A percentile compares a stretch with the other conserved stretches of the same genome.
phyloP scores from a whole-genome alignment of 2,113 vertebrate genomes.

The Festucalex cinctus region DNA sequence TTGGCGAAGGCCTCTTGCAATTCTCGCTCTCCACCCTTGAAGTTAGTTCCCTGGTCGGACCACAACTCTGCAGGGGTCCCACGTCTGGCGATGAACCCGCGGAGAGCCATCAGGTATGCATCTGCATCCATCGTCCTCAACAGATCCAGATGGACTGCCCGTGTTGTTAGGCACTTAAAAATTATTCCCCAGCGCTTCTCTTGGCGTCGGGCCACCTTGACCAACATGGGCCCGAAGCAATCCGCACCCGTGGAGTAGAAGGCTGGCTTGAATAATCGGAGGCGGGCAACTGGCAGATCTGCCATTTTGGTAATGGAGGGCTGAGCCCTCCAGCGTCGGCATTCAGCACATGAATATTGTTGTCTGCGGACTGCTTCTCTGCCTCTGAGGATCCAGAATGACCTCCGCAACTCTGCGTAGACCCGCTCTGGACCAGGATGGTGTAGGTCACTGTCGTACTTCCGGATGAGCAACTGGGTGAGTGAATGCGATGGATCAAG shows the following conservation, averaged over 20 bases:
- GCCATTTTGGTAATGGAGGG: background rate
- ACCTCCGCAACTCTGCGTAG: background rate
- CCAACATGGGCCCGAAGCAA: background rate
- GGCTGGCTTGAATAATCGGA: background rate
- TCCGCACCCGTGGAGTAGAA: background rate
- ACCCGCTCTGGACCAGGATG: background rate
- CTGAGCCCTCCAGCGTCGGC: background rate
- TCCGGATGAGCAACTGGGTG: background rate
- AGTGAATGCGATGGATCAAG: background rate
- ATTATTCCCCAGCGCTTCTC: constrained; percentile 3
- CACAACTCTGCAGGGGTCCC: background rate
- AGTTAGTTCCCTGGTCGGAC: constrained; percentile 3
- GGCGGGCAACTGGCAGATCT: background rate
- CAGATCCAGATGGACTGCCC: background rate
- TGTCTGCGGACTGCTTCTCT: background rate
- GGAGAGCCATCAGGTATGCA: background rate
- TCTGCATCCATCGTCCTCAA: background rate
- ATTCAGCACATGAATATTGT: background rate
- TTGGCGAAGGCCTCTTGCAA: background rate
- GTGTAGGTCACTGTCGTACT: background rate
- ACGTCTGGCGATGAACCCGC: background rate
- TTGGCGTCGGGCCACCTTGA: background rate
- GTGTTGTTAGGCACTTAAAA: background rate
- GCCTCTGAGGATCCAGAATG: background rate
- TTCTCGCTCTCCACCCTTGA: background rate